These are phyloP conservation scores for Digitonthophagus gazella DNA, from an alignment of 2,888 invertebrate genomes.

Conservation along the genomic window DNA sequence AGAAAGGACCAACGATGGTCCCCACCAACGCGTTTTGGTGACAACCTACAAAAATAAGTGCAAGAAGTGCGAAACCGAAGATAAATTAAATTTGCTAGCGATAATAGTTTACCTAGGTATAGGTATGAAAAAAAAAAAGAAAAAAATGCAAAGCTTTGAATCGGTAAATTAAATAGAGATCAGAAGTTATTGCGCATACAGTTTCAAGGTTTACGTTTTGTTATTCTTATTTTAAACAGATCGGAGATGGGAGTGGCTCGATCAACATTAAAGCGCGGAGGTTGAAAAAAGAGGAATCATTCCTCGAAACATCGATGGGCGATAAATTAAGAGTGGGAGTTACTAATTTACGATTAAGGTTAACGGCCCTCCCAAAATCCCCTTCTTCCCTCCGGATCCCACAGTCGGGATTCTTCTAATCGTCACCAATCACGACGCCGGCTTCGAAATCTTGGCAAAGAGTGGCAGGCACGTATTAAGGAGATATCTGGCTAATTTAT, in stretches of 20 bases:
- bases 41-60: neutral
- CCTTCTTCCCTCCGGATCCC: neutral
- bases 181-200: neutral
- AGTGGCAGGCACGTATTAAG: conserved; percentile 49
- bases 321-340: conserved; percentile 11
- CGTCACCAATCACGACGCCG: conserved; percentile 23
- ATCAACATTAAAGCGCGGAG: conserved; percentile 5
- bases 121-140: neutral
- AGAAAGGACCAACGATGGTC: conserved; percentile 29
- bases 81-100: no score
- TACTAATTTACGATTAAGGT: conserved; percentile 18
- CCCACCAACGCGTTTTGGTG: conserved; percentile 3
- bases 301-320: conserved; percentile 12
- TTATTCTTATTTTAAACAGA: neutral
- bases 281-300: conserved; percentile 5
- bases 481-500: conserved; percentile 48
- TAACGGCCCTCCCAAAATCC: conserved; percentile 7
- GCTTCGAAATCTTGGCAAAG: conserved; percentile 27
- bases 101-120: no score
- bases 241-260: conserved; percentile 2
- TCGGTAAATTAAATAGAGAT: neutral
- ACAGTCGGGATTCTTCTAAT: conserved; percentile 21
- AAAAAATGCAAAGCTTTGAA: neutral
- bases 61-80: neutral
- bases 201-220: neutral